Base-by-base conservation (phyloP, 2,888 invertebrate genomes). In the Flexamia atlantica region DNA sequence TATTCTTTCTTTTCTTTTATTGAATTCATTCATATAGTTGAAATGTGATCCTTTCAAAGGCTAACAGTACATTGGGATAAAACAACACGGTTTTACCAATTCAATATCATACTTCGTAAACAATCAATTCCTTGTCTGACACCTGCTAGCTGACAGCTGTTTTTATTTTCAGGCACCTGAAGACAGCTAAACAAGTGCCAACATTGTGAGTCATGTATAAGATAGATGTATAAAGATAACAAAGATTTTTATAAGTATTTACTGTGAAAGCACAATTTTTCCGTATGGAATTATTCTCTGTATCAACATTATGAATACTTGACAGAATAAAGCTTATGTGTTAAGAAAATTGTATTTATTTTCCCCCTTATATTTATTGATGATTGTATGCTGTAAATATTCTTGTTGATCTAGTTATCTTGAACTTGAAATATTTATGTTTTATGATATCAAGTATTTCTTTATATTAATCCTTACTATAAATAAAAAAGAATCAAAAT, bases 161-260 rank as follows among this genome's bases (percentile, higher is more conserved):
- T 57, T 57, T 57, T 57, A 57, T 57, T 57, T 57, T 57, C 57
- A 57, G 57, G 57, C 57, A 57, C 57, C 57, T 57, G 57, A 57
- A 57, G 57, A 57, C 57, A 57, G 20, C 57, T 57, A 57, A 57
- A 57, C 57, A 57, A 57, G 57, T 57, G 57, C 57, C 57, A 57
- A 57, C 57, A 23, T n/a, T 57, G 57, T 23, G 57, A 57, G 57
- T 57, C 57, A 57, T 57, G 57, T 57, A 57, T 57, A 57, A 57
- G 23, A 57, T 57, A 57, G 23, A 23, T 57, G 57, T 57, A 57
- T 57, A 57, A 57, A 57, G 20, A 57, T 57, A 57, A 23, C 20
- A 57, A 57, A 57, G 57, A 57, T 57, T 57, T 57, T 57, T 57
- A 57, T 57, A 57, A 57, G 17, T 57, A 57, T 57, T 23, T 57